Conservation (phyloP, 2,797 vertebrate genomes). For the Hippopotamyrus pictus region DNA sequence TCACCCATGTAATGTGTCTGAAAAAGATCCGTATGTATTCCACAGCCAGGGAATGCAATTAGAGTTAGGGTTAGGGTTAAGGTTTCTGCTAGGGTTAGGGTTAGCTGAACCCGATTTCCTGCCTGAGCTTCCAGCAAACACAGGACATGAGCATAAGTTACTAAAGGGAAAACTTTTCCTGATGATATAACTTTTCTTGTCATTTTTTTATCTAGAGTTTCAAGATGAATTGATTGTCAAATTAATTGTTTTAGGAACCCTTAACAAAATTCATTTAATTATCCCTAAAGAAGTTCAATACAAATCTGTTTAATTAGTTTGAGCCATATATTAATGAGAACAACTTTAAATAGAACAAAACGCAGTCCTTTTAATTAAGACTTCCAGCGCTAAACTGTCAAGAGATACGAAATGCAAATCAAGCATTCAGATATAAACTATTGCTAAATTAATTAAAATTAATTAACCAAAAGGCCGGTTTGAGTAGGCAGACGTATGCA, state of each 20-base stretch:
- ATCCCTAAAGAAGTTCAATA: background rate
- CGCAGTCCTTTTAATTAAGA: background rate
- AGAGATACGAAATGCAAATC: background rate
- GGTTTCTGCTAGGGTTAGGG: background rate
- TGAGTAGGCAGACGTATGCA: background rate
- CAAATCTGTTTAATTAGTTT: conserved; percentile 1
- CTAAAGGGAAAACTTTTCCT: background rate
- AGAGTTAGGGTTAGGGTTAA: background rate
- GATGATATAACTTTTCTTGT: background rate
- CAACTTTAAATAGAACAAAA: conserved; percentile 5
- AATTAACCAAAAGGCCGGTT: background rate
- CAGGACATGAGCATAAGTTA: background rate
- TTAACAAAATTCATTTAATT: background rate
- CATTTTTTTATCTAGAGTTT: background rate
- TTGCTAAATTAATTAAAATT: background rate
- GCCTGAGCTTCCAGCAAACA: background rate
- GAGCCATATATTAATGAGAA: background rate
- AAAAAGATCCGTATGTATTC: background rate
- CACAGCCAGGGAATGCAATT: background rate
- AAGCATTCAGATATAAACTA: background rate
- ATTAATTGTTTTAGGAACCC: background rate
- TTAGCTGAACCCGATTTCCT: background rate
- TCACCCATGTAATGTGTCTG: background rate
- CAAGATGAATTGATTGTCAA: background rate
- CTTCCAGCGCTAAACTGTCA: background rate